Percentiles rank a stretch among this genome's conserved stretches.
Evolutionary conservation across 1,140 invertebrate genomes (phyloP).

Genomic region (Maconellicoccus hirsutus): DNA sequence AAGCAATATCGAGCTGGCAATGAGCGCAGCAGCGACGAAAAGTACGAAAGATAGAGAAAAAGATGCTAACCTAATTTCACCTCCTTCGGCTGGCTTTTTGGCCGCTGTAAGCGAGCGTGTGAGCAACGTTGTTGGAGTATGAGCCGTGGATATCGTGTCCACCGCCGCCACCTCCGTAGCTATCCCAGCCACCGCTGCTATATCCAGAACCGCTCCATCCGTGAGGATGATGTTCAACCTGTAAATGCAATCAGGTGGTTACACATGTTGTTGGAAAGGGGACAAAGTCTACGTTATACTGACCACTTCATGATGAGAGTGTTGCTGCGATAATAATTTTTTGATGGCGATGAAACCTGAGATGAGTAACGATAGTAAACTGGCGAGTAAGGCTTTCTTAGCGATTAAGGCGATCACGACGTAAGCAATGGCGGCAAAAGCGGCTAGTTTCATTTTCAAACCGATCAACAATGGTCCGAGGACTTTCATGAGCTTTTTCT

Average conservation of each 20-base stretch:
- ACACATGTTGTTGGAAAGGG: background rate
- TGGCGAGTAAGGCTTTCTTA: conserved; percentile 51
- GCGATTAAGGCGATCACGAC: conserved; percentile 47
- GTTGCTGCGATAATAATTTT: conserved; percentile 37
- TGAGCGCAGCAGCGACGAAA: too few species aligned
- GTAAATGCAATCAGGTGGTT: background rate
- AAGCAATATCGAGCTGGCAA: too few species aligned
- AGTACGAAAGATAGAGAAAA: too few species aligned
- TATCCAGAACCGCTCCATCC: conserved; percentile 28
- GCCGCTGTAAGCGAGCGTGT: conserved; percentile 32
- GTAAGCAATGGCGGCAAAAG: conserved; percentile 43
- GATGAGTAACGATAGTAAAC: conserved; percentile 47
- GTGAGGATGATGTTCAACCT: conserved; percentile 25
- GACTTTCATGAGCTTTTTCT: conserved; percentile 45
- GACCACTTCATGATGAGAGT: conserved; percentile 29
- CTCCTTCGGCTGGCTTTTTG: conserved; percentile 35
- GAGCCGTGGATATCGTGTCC: conserved; percentile 31
- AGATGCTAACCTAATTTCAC: background rate
- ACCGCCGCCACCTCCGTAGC: conserved; percentile 28
- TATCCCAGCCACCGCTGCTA: conserved; percentile 30
- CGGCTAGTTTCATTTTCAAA: conserved; percentile 47
- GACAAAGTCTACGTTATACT: conserved; percentile 2
- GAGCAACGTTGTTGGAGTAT: conserved; percentile 33
- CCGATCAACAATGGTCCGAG: conserved; percentile 45
- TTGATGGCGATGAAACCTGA: conserved; percentile 45